Evolutionary conservation across 2,888 invertebrate genomes (phyloP).

Genomic region (Leptopilina myrica): DNA sequence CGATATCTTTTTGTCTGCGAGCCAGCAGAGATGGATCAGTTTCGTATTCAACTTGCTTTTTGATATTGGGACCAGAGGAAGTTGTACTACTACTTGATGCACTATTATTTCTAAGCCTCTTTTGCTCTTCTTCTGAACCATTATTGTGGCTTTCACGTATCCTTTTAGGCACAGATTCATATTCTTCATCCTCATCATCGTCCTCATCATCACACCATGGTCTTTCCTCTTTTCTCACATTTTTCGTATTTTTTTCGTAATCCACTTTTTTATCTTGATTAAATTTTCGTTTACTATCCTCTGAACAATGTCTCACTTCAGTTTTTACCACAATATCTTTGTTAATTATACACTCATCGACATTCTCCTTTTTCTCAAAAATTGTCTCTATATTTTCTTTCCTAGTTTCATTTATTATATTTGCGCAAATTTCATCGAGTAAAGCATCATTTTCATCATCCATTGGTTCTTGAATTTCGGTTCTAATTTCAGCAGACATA

Average conservation of each 20-base stretch:
- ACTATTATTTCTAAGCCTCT: slow-evolving; percentile 67
- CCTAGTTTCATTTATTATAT: neutral
- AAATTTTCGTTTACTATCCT: slow-evolving; percentile 27
- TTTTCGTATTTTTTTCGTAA: slow-evolving; percentile 4
- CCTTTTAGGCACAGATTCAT: slow-evolving; percentile 22
- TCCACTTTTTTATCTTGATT: neutral
- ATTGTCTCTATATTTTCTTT: neutral
- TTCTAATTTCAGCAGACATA: neutral
- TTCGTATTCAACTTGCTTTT: slow-evolving; percentile 79
- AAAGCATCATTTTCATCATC: slow-evolving; percentile 56
- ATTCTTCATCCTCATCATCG: slow-evolving; percentile 9
- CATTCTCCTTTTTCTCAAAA: neutral
- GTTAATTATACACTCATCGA: neutral
- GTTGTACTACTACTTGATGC: slow-evolving; percentile 71
- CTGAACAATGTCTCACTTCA: neutral
- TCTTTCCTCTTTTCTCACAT: slow-evolving; percentile 1
- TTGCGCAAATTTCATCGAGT: slow-evolving; percentile 49
- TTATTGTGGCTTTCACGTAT: slow-evolving; percentile 26
- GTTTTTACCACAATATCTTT: neutral
- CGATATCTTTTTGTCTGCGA: slow-evolving; percentile 94
- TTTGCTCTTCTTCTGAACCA: slow-evolving; percentile 52
- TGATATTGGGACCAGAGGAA: slow-evolving; percentile 61
- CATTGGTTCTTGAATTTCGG: slow-evolving; percentile 3
- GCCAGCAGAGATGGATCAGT: slow-evolving; percentile 84
- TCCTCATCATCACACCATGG: neutral